phyloP scores from a whole-genome alignment of 2,888 invertebrate species.

The Heteromyza rotundicornis region DNA sequence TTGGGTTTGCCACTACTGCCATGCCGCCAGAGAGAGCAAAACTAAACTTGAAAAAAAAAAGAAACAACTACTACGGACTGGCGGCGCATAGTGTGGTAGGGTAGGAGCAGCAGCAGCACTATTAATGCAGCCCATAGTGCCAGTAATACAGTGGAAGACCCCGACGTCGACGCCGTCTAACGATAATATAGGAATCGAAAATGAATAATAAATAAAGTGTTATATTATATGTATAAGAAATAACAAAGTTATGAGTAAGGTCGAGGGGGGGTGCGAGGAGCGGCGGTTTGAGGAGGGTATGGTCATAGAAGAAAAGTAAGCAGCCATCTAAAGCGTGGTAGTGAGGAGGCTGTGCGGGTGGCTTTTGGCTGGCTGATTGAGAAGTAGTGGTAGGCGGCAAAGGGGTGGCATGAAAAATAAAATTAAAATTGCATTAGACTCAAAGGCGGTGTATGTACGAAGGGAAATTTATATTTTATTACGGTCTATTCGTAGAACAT shows the following conservation, averaged over 20 bases:
- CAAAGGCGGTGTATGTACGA: slow-evolving; percentile 42
- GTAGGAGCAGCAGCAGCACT: neutral
- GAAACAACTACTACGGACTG: no score
- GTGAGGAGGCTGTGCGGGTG: neutral
- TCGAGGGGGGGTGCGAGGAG: slow-evolving; percentile 8
- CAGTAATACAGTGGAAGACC: neutral
- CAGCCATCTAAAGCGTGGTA: no score
- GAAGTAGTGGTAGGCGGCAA: neutral
- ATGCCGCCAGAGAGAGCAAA: no score
- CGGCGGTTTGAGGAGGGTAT: neutral
- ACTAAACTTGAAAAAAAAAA: neutral
- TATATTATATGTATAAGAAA: slow-evolving; percentile 52
- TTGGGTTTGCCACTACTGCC: no score
- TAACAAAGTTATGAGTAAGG: slow-evolving; percentile 30
- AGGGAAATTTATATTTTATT: slow-evolving; percentile 44
- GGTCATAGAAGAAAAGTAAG: neutral
- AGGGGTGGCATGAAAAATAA: slow-evolving; percentile 47
- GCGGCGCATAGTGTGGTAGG: neutral
- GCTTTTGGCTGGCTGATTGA: neutral
- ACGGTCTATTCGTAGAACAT: slow-evolving; percentile 11
- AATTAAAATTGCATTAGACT: slow-evolving; percentile 53
- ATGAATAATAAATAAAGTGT: slow-evolving; percentile 60
- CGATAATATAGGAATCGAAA: slow-evolving; percentile 55
- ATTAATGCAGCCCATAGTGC: no score
- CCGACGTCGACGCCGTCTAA: slow-evolving; percentile 28